Conservation (phyloP, 2,797 vertebrate genomes). For the Cephalopachus bancanus region DNA sequence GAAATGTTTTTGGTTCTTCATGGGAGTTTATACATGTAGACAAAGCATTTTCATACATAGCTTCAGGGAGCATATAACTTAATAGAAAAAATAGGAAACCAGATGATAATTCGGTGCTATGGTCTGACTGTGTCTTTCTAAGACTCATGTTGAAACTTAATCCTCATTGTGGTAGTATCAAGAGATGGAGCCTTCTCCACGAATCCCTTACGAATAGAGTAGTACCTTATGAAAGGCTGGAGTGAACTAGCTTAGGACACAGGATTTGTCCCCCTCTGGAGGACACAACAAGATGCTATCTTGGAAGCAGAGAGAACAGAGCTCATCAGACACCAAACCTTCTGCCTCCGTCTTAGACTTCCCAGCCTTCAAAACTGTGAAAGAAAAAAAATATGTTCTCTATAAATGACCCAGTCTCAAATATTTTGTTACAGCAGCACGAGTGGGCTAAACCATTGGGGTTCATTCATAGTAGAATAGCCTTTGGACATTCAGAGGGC, state of each 20-base stretch:
- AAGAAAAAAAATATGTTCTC: neutral
- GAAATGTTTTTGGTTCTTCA: neutral
- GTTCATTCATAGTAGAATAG: neutral
- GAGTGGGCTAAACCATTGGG: neutral
- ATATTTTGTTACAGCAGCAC: neutral
- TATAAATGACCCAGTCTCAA: neutral
- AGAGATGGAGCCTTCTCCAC: neutral
- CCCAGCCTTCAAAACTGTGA: neutral
- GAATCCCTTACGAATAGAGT: neutral
- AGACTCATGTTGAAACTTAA: neutral
- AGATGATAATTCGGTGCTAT: neutral
- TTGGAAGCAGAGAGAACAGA: neutral
- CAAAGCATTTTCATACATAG: neutral
- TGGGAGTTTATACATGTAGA: neutral
- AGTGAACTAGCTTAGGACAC: neutral
- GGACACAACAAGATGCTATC: neutral
- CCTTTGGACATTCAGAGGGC: neutral
- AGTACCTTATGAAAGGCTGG: neutral
- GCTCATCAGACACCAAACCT: neutral
- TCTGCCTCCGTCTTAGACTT: neutral
- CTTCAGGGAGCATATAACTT: neutral
- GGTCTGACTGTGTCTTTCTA: neutral
- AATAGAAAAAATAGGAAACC: neutral
- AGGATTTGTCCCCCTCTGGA: neutral
- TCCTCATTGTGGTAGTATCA: neutral